Conservation (phyloP, 35 echinoderm and acorn worm genomes). For the Hemicentrotus pulcherrimus region DNA sequence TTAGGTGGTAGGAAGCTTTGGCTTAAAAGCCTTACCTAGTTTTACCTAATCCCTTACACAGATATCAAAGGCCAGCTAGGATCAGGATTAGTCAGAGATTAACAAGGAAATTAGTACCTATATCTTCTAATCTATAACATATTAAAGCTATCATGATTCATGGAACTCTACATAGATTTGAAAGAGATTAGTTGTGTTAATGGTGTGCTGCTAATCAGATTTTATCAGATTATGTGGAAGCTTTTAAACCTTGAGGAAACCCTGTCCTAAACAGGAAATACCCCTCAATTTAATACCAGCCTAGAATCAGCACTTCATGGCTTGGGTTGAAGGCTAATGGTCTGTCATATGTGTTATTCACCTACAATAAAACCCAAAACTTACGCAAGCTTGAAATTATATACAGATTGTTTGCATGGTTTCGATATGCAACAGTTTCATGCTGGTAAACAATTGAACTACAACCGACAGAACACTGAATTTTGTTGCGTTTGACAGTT, state of each 20-base stretch:
- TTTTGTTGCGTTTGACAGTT: no score
- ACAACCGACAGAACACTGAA: no score
- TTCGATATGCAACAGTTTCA: no score
- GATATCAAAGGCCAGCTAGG: background rate
- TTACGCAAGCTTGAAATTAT: no score
- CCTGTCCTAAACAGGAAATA: background rate
- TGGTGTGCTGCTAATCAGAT: background rate
- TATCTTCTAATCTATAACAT: background rate
- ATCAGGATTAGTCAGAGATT: background rate
- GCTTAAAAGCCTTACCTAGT: background rate
- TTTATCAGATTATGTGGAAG: background rate
- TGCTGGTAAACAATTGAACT: no score
- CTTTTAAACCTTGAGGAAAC: background rate
- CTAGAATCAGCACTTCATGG: no score
- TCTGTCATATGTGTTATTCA: no score
- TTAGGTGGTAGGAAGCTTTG: background rate
- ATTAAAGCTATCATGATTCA: background rate
- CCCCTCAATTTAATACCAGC: no score
- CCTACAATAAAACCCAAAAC: no score
- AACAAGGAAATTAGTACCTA: background rate
- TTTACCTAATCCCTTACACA: background rate
- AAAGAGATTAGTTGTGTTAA: background rate
- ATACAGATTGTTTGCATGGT: no score
- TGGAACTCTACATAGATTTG: background rate
- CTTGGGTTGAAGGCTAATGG: no score